These are phyloP conservation scores for Lampropteryx suffumata DNA, from an alignment of 2,888 invertebrate genomes.

Conservation along the genomic window DNA sequence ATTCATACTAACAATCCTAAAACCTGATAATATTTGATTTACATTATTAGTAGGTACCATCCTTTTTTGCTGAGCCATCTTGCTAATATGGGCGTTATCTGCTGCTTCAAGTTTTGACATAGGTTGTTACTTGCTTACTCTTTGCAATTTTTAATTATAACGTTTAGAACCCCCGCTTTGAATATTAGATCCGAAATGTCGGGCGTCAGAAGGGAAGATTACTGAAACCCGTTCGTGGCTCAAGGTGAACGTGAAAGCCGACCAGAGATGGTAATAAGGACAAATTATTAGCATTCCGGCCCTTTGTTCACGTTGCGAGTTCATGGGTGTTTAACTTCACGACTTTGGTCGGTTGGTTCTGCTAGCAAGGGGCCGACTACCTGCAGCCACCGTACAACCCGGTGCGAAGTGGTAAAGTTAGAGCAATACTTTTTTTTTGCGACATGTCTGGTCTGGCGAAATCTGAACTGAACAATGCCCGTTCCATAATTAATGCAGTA, in stretches of 20 bases:
- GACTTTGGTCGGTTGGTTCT: constrained; percentile 39
- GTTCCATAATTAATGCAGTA: no score
- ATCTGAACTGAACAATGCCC: background rate
- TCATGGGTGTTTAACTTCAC: constrained; percentile 59
- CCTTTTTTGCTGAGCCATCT: background rate
- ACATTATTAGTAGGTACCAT: background rate
- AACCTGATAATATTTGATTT: background rate
- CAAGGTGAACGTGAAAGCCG: constrained; percentile 69
- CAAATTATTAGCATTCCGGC: constrained; percentile 73
- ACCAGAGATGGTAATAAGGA: constrained; percentile 66
- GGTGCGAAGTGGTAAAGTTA: constrained; percentile 16
- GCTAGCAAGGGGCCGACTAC: constrained; percentile 55
- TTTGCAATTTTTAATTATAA: constrained; percentile 49
- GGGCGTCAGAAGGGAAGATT: constrained; percentile 52
- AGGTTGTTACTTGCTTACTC: constrained; percentile 29
- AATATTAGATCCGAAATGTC: constrained; percentile 39
- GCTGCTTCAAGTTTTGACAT: constrained; percentile 22
- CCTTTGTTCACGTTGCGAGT: constrained; percentile 71
- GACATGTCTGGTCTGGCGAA: constrained; percentile 6
- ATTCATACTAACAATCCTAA: constrained; percentile 5
- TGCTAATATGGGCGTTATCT: constrained; percentile 1
- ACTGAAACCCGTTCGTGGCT: constrained; percentile 65
- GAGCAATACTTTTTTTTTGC: constrained; percentile 9
- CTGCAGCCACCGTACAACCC: constrained; percentile 43
- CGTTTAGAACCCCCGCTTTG: constrained; percentile 36